Evolutionary conservation across 2,797 vertebrate genomes (phyloP), one percentile per base, ranked within the genome.

Genomic region (Erpetoichthys calabaricus): DNA sequence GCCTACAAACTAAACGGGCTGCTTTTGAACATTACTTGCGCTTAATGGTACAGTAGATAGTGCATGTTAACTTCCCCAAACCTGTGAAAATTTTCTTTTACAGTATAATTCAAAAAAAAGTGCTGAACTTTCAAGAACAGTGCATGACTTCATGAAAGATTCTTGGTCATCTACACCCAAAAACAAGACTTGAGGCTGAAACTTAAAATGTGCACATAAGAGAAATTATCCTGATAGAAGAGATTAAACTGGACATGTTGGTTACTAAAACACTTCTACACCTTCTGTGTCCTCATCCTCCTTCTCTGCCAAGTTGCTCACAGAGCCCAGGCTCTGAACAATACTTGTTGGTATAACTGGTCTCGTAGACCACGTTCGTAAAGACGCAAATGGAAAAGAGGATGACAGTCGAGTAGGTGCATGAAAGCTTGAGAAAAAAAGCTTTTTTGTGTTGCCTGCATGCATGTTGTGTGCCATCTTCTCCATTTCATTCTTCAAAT

Each of bases 281-380:
- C 61, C 41, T 54, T 72, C 67, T 3, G 7, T 47, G 55, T 64
- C 62, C 50, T 90, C 88, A 0, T 91, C 88, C 62, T 89, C 88
- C 57, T 77, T 80, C 59, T 70, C 85, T 43, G 85, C 83, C 60
- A 90, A 71, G 45, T 84, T 82, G 42, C 85, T 86, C 25, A 84
- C 83, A 42, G 74, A 73, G 65, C 83, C 85, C 57, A 91, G 69
- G 51, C 83, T 77, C 41, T 88, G 85, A 71, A 86, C 83, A 4
- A 79, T 76, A 56, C 84, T 86, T 45, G 81, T 86, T 53, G 88
- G 87, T 59, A 92, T 79, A 62, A 80, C 73, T 0, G 89, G 90
- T 62, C 86, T 89, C 55, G 82, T 60, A 5, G 80, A 80, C 59
- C 79, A 84, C 64, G 78, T 78, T 49, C 83, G 85, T 45, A 78